phyloP scores from a whole-genome alignment of 2,797 vertebrate species.

The Cephalopachus bancanus region DNA sequence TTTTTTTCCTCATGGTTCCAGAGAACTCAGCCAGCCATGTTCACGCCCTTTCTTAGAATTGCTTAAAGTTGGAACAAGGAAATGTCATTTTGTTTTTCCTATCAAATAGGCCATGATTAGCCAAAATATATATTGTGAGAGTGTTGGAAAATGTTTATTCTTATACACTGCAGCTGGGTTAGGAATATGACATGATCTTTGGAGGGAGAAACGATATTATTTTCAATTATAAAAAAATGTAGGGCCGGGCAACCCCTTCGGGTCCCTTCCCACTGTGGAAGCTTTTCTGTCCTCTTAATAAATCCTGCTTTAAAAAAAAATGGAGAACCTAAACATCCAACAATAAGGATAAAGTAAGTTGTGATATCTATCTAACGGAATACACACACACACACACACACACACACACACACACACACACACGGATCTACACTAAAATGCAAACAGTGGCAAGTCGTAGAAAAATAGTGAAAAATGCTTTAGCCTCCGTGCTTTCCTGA shows the following conservation, averaged over 20 bases:
- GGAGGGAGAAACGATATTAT: background rate
- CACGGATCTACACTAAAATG: background rate
- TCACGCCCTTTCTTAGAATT: background rate
- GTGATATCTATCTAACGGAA: background rate
- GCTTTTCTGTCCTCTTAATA: too few relatives aligned
- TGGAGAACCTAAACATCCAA: background rate
- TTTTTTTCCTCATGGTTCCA: background rate
- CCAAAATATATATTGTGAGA: background rate
- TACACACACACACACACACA: background rate
- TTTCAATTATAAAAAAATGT: constrained; percentile 14
- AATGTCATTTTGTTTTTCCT: background rate
- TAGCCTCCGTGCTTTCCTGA: background rate
- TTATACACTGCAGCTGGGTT: background rate
- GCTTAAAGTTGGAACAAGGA: constrained; percentile 7
- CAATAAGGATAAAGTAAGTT: background rate
- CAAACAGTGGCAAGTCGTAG: background rate
- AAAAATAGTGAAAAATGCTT: constrained; percentile 12
- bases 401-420: background rate
- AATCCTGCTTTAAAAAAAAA: background rate
- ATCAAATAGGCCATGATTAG: background rate
- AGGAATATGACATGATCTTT: background rate
- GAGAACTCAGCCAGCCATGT: background rate
- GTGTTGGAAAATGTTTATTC: constrained; percentile 29
- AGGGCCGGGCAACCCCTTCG: too few relatives aligned
- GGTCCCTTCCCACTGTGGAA: too few relatives aligned